Evolutionary conservation across 2,888 invertebrate genomes (phyloP).

Genomic region (Metallyticus violacea): DNA sequence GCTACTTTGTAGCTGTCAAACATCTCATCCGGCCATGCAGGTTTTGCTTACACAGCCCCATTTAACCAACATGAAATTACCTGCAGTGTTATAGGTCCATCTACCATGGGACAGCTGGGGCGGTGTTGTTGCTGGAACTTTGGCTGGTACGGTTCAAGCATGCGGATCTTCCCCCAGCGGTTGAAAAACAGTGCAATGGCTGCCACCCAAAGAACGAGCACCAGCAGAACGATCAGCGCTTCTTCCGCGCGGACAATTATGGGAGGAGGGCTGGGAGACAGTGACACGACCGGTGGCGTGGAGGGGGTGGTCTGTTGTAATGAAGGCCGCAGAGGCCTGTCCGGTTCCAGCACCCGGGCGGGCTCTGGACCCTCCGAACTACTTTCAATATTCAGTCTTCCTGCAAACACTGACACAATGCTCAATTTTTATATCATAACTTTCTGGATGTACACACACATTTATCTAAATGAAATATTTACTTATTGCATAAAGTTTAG

Average conservation of each 20-base stretch:
- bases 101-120: slow-evolving; percentile 69
- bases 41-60: too few species aligned
- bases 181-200: slow-evolving; percentile 90
- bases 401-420: background rate
- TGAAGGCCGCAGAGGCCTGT: background rate
- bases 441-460: too few species aligned
- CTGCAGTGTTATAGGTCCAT: slow-evolving; percentile 49
- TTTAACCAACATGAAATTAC: background rate
- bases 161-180: slow-evolving; percentile 91
- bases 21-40: too few species aligned
- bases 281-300: background rate
- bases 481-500: too few species aligned
- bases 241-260: slow-evolving; percentile 82
- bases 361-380: background rate
- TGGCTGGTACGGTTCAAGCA: slow-evolving; percentile 88
- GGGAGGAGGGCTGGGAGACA: slow-evolving; percentile 42
- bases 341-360: background rate
- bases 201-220: slow-evolving; percentile 82
- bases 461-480: too few species aligned
- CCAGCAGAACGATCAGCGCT: slow-evolving; percentile 78
- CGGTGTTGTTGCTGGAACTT: slow-evolving; percentile 85
- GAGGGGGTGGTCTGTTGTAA: background rate
- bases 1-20: too few species aligned
- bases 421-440: too few species aligned
- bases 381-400: background rate